Evolutionary conservation across 2,888 invertebrate genomes (phyloP), one percentile per base, ranked within the genome.

Genomic region (Cephus sareptanus): DNA sequence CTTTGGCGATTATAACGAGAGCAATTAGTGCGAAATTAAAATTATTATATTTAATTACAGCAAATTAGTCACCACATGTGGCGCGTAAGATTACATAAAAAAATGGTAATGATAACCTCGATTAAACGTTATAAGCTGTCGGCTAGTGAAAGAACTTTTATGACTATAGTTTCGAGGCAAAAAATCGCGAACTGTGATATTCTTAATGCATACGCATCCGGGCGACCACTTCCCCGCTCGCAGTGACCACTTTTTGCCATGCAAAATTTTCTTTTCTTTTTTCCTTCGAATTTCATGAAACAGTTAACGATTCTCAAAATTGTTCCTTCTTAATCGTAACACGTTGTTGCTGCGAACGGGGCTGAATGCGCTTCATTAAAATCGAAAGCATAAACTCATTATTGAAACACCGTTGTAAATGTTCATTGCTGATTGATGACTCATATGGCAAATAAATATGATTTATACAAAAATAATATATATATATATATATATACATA

Each of bases 131-230:
- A 77, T 75, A 77, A 76, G 79, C 79, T 79, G 77, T 81, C 80
- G 81, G 79, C 81, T 81, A 82, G 82, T 80, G 82, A 83, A 79
- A 56, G 0, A 77, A 80, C 83, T 81, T 81, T 83, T 84, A 78
- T 23, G 56, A 56, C 80, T 84, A 56, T 81, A 83, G 81, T 79
- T 83, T 82, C 80, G 82, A 83, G 81, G 82, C 82, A 87, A 87
- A 86, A 83, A 87, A 88, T 88, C 85, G 87, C 84, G 83, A 89
- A 89, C 89, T 89, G 89, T 89, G 89, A 89, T 89, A 89, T 88
- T 89, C 87, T 89, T 86, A 88, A 88, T 56, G 86, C 87, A 86
- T 87, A 74, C 35, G 74, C 34, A 30, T 74, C 34, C 30, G 37
- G 23, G 35, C 33, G 74, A 74, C 34, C 74, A 30, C 6, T 30